Base-by-base conservation (phyloP, 2,888 invertebrate species). In the Synanthedon formicaeformis region DNA sequence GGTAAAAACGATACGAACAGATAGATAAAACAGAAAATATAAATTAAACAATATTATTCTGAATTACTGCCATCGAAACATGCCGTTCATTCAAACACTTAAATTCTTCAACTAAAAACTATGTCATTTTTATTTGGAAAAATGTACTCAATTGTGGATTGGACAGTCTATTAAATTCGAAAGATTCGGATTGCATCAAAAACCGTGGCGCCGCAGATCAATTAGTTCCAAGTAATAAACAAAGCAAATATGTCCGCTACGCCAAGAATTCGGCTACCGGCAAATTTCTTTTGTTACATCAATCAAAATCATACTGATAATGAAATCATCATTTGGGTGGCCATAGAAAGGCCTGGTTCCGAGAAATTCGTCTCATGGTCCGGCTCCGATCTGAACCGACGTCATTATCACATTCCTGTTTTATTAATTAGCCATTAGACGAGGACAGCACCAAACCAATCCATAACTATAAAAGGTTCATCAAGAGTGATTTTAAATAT, bases 311-410 rank as follows among this genome's bases (percentile, higher is more conserved):
- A 86, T 86, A 85, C 82, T 74, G 83, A 85, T 87, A 86, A 87
- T 87, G 82, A 86, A 86, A 86, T 84, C 86, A 87, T 86, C 86
- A 86, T 85, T 84, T 85, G 87, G 87, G 86, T 86, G 87, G 87
- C 83, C 86, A 81, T 86, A 84, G 82, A 84, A 77, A 77, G 75
- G 70, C 67, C 14, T 66, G 64, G 57, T 85, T 85, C 86, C 63
- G 58, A 78, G 86, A 86, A 86, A 64, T 71, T 61, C 58, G 76
- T 73, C 73, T 70, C 70, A 58, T 60, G 58, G 56, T 40, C 57
- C 57, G 61, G 65, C 67, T 61, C 64, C 68, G 65, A 75, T 13
- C 50, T 72, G 75, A 74, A 67, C 71, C 74, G 64, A 68, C 69
- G 67, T 75, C 78, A 84, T 85, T 87, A 83, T 78, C 82, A 85